Conservation (phyloP, 2,888 invertebrate species). For the Sipunculus nudus region DNA sequence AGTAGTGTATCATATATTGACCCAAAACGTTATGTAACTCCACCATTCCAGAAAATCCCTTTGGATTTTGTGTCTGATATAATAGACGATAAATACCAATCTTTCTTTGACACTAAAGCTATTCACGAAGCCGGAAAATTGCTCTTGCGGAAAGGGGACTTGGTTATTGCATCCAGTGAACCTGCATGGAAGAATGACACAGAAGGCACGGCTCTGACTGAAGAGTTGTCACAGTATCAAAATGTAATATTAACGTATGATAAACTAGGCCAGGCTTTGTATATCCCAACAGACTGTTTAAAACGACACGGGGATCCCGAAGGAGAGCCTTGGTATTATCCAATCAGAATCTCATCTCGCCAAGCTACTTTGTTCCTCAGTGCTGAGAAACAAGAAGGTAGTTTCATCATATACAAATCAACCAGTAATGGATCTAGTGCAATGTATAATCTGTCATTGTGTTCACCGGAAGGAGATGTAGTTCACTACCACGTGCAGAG, state of each 20-base stretch:
- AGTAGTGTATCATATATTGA: slow-evolving; percentile 33
- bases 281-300: slow-evolving; percentile 24
- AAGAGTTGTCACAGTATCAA: no score
- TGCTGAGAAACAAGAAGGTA: slow-evolving; percentile 39
- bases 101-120: no score
- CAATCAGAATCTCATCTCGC: slow-evolving; percentile 31
- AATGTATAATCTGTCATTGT: slow-evolving; percentile 36
- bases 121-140: slow-evolving; percentile 11
- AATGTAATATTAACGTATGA: slow-evolving; percentile 30
- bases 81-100: no score
- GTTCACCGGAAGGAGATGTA: slow-evolving; percentile 31
- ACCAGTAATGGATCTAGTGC: slow-evolving; percentile 1
- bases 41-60: no score
- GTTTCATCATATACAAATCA: slow-evolving; percentile 40
- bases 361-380: slow-evolving; percentile 41
- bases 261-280: slow-evolving; percentile 33
- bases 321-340: slow-evolving; percentile 43
- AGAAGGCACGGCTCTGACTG: no score
- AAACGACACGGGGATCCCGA: slow-evolving; percentile 40
- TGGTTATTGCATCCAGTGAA: slow-evolving; percentile 17
- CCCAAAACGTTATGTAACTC: slow-evolving; percentile 29
- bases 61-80: no score
- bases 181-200: no score
- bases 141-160: slow-evolving; percentile 14
- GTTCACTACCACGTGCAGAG: slow-evolving; percentile 41